Evolutionary conservation across 2,797 vertebrate genomes (phyloP).

Genomic region (Falco concolor): DNA sequence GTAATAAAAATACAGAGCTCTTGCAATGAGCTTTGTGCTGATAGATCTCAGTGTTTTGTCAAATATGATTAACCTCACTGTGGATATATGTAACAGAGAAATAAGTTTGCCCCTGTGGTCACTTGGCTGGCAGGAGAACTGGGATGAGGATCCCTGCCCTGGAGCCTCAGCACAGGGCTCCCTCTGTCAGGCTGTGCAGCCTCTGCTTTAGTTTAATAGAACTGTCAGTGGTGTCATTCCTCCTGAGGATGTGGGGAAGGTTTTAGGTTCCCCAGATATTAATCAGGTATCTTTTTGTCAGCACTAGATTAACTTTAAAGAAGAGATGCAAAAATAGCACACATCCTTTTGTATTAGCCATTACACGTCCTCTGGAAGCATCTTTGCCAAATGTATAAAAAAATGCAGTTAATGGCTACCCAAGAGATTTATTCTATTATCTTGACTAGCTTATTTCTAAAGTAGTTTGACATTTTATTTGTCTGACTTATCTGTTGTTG

Average conservation of each 20-base stretch:
- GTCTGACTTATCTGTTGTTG: conserved; percentile 46
- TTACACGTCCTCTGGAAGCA: neutral
- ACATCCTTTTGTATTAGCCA: conserved; percentile 4
- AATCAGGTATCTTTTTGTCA: neutral
- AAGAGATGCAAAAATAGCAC: neutral
- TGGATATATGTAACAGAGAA: neutral
- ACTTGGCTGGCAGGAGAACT: neutral
- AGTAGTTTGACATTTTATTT: conserved; percentile 53
- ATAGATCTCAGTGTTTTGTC: neutral
- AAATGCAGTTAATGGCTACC: conserved; percentile 25
- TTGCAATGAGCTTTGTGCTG: neutral
- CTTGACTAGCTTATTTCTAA: conserved; percentile 44
- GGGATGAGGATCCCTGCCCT: neutral
- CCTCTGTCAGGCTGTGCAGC: neutral
- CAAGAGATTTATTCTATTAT: conserved; percentile 40
- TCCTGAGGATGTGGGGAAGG: neutral
- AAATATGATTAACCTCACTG: neutral
- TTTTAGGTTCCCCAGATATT: neutral
- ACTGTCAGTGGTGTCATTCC: neutral
- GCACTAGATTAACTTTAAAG: conserved; percentile 20
- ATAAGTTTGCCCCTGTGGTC: neutral
- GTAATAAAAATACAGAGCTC: neutral
- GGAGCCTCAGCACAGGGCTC: neutral
- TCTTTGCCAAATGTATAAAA: neutral
- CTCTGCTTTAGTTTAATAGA: neutral